A percentile compares a stretch with the other conserved stretches of the same genome.
These are phyloP conservation scores for Netelia fuscicornis DNA, from an alignment of 2,888 invertebrate species.

Conservation along the genomic window DNA sequence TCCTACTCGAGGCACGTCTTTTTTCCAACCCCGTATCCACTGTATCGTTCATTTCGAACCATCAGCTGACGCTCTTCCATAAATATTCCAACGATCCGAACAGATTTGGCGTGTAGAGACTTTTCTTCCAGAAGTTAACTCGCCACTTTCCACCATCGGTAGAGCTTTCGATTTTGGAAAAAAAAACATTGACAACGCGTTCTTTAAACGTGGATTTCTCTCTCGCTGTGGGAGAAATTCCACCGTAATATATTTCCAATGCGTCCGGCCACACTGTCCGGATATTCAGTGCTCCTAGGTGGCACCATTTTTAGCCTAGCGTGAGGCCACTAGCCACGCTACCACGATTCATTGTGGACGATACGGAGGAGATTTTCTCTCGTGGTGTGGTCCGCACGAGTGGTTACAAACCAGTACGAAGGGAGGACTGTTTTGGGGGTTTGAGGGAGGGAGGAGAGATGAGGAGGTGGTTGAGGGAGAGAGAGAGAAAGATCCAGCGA, in stretches of 20 bases:
- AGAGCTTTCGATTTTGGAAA: too few relatives aligned
- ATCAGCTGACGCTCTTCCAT: too few relatives aligned
- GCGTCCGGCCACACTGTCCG: conserved; percentile 10
- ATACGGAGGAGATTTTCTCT: conserved; percentile 18
- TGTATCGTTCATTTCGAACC: too few relatives aligned
- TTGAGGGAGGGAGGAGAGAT: conserved; percentile 9
- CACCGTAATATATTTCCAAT: conserved; percentile 26
- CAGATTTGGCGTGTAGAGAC: too few relatives aligned
- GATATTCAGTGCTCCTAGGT: conserved; percentile 13
- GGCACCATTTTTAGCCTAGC: conserved; percentile 13
- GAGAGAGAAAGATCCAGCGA: conserved; percentile 51
- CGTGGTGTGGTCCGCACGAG: conserved; percentile 33
- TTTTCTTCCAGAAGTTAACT: too few relatives aligned
- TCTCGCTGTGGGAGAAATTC: too few relatives aligned
- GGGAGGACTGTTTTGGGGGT: conserved; percentile 15
- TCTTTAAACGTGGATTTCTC: too few relatives aligned
- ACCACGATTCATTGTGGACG: conserved; percentile 18
- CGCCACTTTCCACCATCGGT: too few relatives aligned
- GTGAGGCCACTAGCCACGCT: not conserved
- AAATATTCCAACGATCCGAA: too few relatives aligned
- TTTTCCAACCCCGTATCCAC: too few relatives aligned
- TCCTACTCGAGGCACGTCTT: too few relatives aligned
- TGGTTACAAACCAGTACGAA: conserved; percentile 15
- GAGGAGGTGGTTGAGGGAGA: conserved; percentile 17
- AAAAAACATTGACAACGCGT: too few relatives aligned